Conservation (phyloP, 2,888 invertebrate genomes). For the Polietes domitor region DNA sequence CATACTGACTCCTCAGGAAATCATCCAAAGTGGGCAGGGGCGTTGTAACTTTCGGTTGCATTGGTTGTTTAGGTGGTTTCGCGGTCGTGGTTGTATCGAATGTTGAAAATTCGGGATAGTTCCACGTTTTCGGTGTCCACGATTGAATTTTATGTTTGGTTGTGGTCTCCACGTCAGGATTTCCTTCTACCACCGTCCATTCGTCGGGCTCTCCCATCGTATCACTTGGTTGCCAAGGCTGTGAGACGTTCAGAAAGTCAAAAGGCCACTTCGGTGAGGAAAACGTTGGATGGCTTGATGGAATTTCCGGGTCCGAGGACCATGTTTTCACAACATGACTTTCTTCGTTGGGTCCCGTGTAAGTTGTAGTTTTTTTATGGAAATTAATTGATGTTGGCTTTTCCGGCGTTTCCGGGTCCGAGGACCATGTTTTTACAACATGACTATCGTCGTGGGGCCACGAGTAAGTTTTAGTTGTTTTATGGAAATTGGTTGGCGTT, state of each 20-base stretch:
- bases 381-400: neutral
- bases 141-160: constrained; percentile 10
- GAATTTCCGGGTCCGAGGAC: neutral
- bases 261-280: constrained; percentile 40
- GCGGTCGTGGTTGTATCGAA: neutral
- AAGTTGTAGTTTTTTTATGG: neutral
- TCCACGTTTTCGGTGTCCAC: constrained; percentile 52
- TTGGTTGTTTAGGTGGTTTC: constrained; percentile 8
- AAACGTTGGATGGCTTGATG: neutral
- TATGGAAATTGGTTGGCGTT: neutral
- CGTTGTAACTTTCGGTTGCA: neutral
- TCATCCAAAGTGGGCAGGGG: constrained; percentile 65
- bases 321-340: constrained; percentile 20
- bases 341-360: constrained; percentile 32
- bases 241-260: neutral
- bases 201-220: constrained; percentile 2
- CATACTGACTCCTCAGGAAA: constrained; percentile 63
- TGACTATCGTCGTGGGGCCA: constrained; percentile 37
- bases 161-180: constrained; percentile 24
- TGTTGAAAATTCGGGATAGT: constrained; percentile 36
- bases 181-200: constrained; percentile 39
- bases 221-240: constrained; percentile 11
- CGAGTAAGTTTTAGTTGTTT: neutral
- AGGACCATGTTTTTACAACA: constrained; percentile 5
- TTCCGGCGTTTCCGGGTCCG: neutral